Conservation (phyloP, 2,888 invertebrate genomes). For the Plemyria rubiginata region DNA sequence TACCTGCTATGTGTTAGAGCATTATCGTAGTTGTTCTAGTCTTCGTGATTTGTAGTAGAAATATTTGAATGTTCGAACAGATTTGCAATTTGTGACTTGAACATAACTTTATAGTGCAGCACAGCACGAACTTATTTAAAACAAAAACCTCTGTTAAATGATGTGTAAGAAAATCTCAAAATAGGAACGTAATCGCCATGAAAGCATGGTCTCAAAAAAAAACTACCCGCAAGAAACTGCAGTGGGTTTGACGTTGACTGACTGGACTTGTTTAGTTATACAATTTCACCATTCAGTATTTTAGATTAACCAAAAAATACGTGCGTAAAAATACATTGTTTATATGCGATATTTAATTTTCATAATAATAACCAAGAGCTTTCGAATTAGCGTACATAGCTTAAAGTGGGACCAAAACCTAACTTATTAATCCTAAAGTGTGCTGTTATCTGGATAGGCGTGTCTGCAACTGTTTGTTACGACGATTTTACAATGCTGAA, state of each 20-base stretch:
- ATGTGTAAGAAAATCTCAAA: not conserved
- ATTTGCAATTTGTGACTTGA: conserved; percentile 65
- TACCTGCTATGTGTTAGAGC: conserved; percentile 36
- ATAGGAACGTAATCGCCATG: not conserved
- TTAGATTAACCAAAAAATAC: conserved; percentile 19
- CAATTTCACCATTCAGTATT: conserved; percentile 26
- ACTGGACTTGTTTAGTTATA: conserved; percentile 9
- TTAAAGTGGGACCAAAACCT: conserved; percentile 75
- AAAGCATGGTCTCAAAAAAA: conserved; percentile 1
- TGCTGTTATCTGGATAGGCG: conserved; percentile 60
- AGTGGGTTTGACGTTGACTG: conserved; percentile 65
- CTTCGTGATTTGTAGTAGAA: conserved; percentile 61
- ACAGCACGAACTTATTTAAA: conserved; percentile 10
- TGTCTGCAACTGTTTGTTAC: conserved; percentile 61
- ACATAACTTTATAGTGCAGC: conserved; percentile 64
- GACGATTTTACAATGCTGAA: conserved; percentile 80
- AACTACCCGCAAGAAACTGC: conserved; percentile 49
- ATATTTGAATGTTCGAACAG: conserved; percentile 54
- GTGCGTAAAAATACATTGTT: conserved; percentile 18
- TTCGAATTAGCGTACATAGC: conserved; percentile 51
- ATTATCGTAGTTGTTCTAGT: conserved; percentile 63
- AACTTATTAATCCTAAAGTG: conserved; percentile 56
- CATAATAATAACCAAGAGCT: conserved; percentile 44
- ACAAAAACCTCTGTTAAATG: conserved; percentile 6
- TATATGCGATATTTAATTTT: conserved; percentile 20